Evolutionary conservation across 2,113 vertebrate species (phyloP), one percentile per base, ranked within the genome.

Genomic region (Callochromis pleurospilus): DNA sequence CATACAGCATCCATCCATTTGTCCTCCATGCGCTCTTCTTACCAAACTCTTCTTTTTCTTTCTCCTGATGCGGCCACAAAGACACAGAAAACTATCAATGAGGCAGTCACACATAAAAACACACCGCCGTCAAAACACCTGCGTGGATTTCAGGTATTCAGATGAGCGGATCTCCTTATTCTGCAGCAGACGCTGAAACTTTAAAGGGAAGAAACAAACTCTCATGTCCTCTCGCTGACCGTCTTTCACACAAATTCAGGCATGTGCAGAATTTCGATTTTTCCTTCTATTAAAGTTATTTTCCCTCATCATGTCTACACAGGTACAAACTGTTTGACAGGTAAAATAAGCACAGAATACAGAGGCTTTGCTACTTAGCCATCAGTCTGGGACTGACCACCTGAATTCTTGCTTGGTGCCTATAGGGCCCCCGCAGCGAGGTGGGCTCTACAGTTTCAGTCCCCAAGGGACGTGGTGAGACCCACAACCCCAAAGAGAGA

Each of bases 1-100:
- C 93, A 95, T 93, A 91, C 92, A 94, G 88, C 93, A 94, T 90
- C 94, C 93, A 91, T 77, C 92, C 90, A 70, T 88, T 91, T 88
- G 86, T 92, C 92, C 91, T 94, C 91, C 87, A 85, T 82, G 75
- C 90, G 87, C 90, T 91, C 92, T 55, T 86, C 84, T 79, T 49
- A 82, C 83, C 90, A 93, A 94, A 91, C 89, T 92, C 91, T 84
- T 91, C 80, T 89, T 89, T 91, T 89, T 88, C 83, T 73, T 85
- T 80, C 58, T 33, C 77, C 86, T 91, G 84, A 91, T 86, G 84
- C 4, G 14, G 40, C 80, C 15, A 51, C 68, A 79, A 87, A 81
- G 83, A 86, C 77, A 89, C 65, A 60, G 62, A 85, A 77, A 81
- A 75, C 51, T 24, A 83, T 80, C 49, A 88, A 5, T 79, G 3